A percentile compares a stretch with the other conserved stretches of the same genome.
These are phyloP conservation scores for Gisinianus flammeolus DNA, from an alignment of 2,888 invertebrate species.

Conservation along the genomic window DNA sequence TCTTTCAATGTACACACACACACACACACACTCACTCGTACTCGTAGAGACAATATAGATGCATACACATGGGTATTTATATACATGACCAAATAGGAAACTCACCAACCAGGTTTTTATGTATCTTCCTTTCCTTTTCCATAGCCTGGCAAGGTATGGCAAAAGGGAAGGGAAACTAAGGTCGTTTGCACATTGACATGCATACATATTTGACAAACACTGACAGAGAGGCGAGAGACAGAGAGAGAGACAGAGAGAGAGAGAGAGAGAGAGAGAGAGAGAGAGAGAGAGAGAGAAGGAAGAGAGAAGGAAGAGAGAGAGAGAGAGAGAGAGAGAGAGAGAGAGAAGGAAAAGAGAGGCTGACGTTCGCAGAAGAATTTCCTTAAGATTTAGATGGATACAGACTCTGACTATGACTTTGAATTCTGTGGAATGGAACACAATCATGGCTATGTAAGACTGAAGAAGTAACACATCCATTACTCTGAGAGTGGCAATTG, in stretches of 20 bases:
- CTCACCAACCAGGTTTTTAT: neutral
- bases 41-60: neutral
- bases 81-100: too few relatives aligned
- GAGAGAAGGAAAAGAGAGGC: neutral
- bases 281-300: neutral
- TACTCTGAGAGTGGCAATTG: conserved; percentile 55
- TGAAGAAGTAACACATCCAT: conserved; percentile 35
- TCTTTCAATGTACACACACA: neutral
- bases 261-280: neutral
- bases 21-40: neutral
- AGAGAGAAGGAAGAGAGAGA: neutral
- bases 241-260: conserved; percentile 22
- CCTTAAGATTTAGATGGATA: neutral
- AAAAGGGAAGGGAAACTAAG: too few relatives aligned
- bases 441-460: neutral
- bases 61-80: neutral
- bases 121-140: neutral
- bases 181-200: too few relatives aligned
- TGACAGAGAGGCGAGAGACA: neutral
- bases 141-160: too few relatives aligned
- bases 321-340: neutral
- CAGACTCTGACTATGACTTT: neutral
- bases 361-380: neutral
- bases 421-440: neutral
- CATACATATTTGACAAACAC: neutral